phyloP scores from a whole-genome alignment of 1,140 invertebrate genomes.

The Brachionus paranguensis region DNA sequence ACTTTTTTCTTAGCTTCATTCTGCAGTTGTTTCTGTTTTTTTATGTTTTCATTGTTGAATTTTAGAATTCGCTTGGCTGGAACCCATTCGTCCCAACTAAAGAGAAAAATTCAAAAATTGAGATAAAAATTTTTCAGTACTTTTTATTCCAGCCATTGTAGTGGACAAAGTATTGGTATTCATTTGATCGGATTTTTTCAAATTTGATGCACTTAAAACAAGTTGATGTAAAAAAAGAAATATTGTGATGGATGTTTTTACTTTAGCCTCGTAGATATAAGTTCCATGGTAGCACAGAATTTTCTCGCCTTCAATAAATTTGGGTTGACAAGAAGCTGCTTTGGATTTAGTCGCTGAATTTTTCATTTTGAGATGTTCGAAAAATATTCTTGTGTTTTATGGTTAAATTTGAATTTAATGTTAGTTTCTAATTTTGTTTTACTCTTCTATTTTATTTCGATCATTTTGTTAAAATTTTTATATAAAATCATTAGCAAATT shows the following conservation, averaged over 20 bases:
- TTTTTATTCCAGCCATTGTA: constrained; percentile 97
- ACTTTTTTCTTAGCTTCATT: constrained; percentile 64
- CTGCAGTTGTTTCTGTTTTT: constrained; percentile 79
- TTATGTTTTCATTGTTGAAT: constrained; percentile 81
- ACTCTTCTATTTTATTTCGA: constrained; percentile 12
- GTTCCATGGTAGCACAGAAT: constrained; percentile 93
- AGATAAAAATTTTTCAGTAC: constrained; percentile 58
- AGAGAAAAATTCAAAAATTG: constrained; percentile 40
- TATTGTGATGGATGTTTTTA: constrained; percentile 39
- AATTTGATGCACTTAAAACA: constrained; percentile 59
- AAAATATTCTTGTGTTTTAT: not conserved
- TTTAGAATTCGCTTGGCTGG: constrained; percentile 84
- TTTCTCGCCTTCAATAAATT: constrained; percentile 69
- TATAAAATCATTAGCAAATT: not conserved
- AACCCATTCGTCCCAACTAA: constrained; percentile 96
- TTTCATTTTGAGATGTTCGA: not conserved
- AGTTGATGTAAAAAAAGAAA: not conserved
- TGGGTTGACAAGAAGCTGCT: not conserved
- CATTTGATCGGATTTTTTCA: constrained; percentile 75
- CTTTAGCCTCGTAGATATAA: constrained; percentile 85
- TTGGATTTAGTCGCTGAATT: not conserved
- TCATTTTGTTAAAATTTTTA: not conserved
- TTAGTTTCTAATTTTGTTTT: not conserved
- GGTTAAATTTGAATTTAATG: not conserved
- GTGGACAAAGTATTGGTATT: constrained; percentile 85